These are phyloP conservation scores for Alouatta caraya DNA, from an alignment of 2,797 vertebrate species.

Conservation along the genomic window DNA sequence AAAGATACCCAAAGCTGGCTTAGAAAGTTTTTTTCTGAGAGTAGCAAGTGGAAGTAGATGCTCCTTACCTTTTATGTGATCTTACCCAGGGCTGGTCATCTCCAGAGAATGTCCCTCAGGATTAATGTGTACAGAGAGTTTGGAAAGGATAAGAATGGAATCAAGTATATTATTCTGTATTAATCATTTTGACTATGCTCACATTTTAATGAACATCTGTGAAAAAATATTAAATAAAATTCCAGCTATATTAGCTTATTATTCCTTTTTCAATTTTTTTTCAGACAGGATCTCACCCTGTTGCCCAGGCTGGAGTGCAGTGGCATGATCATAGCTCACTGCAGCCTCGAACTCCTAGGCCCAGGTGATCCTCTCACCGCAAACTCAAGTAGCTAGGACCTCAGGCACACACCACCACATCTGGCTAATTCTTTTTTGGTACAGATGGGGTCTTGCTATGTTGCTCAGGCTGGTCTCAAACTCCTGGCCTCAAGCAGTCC, in stretches of 20 bases:
- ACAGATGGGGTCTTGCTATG: background rate
- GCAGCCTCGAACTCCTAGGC: background rate
- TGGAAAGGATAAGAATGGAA: background rate
- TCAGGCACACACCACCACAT: background rate
- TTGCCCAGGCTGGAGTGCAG: background rate
- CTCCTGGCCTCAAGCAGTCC: background rate
- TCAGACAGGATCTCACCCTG: background rate
- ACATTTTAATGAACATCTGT: slow-evolving; percentile 1
- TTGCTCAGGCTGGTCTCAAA: background rate
- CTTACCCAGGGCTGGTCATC: background rate
- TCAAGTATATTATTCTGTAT: background rate
- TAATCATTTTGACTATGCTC: background rate
- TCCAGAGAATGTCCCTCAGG: background rate
- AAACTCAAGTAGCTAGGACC: background rate
- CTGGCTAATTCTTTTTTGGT: background rate
- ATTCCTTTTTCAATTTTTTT: background rate
- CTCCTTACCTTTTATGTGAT: background rate
- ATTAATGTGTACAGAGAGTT: background rate
- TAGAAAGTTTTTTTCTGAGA: background rate
- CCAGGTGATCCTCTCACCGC: background rate
- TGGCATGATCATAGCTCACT: background rate
- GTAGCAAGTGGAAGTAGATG: background rate
- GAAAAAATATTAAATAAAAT: background rate
- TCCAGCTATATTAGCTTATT: background rate
- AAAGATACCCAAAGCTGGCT: background rate